phyloP scores from a whole-genome alignment of 2,888 invertebrate genomes.

The Hypsopygia costalis region DNA sequence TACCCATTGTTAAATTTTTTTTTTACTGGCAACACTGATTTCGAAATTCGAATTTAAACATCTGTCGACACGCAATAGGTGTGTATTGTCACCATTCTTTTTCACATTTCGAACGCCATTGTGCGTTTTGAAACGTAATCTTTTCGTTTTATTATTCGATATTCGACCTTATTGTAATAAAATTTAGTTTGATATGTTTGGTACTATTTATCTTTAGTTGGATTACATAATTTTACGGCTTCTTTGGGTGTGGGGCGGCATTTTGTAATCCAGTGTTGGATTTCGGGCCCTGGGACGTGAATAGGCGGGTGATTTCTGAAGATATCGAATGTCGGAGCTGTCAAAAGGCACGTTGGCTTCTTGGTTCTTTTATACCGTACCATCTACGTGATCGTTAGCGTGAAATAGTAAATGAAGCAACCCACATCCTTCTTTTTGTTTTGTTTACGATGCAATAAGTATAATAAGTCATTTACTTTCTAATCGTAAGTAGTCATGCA shows the following conservation, averaged over 20 bases:
- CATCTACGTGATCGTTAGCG: background rate
- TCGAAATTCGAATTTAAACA: conserved; percentile 14
- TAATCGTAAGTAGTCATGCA: no score
- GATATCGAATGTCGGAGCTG: conserved; percentile 16
- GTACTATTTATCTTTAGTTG: conserved; percentile 12
- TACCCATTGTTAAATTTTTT: conserved; percentile 8
- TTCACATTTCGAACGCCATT: conserved; percentile 7
- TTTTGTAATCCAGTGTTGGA: conserved; percentile 20
- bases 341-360: conserved; percentile 1
- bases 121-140: conserved; percentile 9
- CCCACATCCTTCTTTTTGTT: no score
- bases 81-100: conserved; percentile 18
- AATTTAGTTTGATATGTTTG: conserved; percentile 1
- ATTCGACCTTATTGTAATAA: conserved; percentile 9
- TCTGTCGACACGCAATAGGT: conserved; percentile 20
- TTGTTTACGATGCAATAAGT: no score
- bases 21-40: conserved; percentile 18
- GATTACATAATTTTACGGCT: conserved; percentile 24
- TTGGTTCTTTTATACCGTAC: conserved; percentile 1
- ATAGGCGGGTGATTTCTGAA: conserved; percentile 16
- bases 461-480: no score
- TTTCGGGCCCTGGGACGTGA: conserved; percentile 14
- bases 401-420: background rate
- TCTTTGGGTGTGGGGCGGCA: conserved; percentile 17
- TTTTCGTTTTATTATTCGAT: conserved; percentile 5